These are phyloP conservation scores for Beroe forskalii DNA, from an alignment of 37 sponge, comb jelly and placozoan species.

Conservation along the genomic window DNA sequence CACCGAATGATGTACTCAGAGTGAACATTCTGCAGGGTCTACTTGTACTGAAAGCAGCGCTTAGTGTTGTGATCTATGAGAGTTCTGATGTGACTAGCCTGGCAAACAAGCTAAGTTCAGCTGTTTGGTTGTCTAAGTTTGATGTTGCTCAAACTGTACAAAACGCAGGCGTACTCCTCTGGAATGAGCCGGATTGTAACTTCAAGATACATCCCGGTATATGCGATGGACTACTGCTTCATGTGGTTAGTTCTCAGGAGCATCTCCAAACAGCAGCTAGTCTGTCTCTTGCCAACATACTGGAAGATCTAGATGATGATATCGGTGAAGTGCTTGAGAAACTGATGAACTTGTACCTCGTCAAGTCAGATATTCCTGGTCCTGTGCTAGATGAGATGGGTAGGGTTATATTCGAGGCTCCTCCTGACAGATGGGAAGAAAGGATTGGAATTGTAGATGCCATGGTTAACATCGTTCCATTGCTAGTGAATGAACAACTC, in stretches of 20 bases:
- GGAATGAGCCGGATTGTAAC: background rate
- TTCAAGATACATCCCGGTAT: conserved; percentile 3
- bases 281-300: background rate
- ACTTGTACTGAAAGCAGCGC: background rate
- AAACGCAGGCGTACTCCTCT: background rate
- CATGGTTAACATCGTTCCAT: conserved; percentile 69
- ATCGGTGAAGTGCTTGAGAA: conserved; percentile 6
- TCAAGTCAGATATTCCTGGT: background rate
- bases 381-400: conserved; percentile 57
- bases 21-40: conserved; percentile 37
- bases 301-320: conserved; percentile 20
- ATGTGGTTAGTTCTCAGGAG: conserved; percentile 17
- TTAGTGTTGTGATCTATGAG: conserved; percentile 38
- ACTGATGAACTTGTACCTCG: background rate
- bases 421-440: conserved; percentile 79
- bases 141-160: background rate
- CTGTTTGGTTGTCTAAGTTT: conserved; percentile 65
- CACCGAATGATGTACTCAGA: conserved; percentile 57
- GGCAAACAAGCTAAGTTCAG: conserved; percentile 4
- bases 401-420: background rate
- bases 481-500: conserved; percentile 57
- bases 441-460: conserved; percentile 84
- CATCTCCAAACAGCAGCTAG: conserved; percentile 45
- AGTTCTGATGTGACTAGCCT: background rate
- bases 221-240: conserved; percentile 17